Evolutionary conservation across 2,797 vertebrate species (phyloP).

Genomic region (Tamandua tetradactyla): DNA sequence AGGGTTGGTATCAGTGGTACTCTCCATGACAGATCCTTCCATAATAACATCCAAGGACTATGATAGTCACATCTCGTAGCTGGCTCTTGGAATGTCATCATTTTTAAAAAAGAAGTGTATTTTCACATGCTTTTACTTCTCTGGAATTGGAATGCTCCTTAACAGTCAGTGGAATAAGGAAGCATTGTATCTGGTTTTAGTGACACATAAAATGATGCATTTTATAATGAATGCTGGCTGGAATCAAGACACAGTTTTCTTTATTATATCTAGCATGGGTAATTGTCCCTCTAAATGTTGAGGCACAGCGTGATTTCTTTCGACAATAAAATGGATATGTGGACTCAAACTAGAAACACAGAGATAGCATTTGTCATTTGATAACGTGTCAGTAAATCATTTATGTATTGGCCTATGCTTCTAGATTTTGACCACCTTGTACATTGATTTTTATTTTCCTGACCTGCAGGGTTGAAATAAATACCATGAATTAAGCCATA

Average conservation of each 20-base stretch:
- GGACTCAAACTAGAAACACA: neutral
- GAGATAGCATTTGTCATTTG: fast-evolving
- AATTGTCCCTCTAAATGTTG: neutral
- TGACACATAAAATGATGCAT: neutral
- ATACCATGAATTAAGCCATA: neutral
- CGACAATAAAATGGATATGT: neutral
- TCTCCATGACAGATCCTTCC: neutral
- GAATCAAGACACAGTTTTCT: neutral
- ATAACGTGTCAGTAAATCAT: fast-evolving
- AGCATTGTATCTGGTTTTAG: too few relatives aligned
- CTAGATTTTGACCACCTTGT: too few relatives aligned
- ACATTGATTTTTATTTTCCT: neutral
- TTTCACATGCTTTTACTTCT: neutral
- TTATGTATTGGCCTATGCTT: neutral
- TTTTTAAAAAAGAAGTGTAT: neutral
- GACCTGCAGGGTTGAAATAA: neutral
- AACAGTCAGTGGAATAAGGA: neutral
- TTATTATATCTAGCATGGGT: neutral
- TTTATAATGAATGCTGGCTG: too few relatives aligned
- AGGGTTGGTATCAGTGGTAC: fast-evolving
- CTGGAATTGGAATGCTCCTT: neutral
- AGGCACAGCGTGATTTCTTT: neutral
- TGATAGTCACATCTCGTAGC: neutral
- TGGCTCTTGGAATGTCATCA: neutral
- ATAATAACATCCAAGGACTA: neutral